These are phyloP conservation scores for Limnephilus rhombicus DNA, from an alignment of 2,888 invertebrate genomes.

Conservation along the genomic window DNA sequence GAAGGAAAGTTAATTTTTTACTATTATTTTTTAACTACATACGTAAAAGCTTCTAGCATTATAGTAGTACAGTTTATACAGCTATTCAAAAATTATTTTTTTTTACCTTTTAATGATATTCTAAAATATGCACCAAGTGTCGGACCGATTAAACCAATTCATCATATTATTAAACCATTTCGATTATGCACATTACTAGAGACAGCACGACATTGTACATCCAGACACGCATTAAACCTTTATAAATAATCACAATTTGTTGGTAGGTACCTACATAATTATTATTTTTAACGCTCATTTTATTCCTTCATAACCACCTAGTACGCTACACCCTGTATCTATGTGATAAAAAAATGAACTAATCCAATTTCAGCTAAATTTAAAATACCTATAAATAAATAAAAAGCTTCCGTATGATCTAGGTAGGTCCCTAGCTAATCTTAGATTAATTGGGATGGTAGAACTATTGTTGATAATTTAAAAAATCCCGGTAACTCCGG, in stretches of 20 bases:
- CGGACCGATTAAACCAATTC: no score
- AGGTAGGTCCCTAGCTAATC: background rate
- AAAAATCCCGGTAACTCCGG: background rate
- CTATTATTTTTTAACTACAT: no score
- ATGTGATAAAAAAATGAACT: background rate
- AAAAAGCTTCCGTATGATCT: background rate
- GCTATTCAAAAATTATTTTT: no score
- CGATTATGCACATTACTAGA: background rate
- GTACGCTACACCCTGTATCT: background rate
- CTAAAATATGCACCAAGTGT: background rate
- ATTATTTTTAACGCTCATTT: background rate
- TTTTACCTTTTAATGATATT: background rate
- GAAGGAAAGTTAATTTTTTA: no score
- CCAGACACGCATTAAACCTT: background rate
- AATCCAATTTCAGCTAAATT: background rate
- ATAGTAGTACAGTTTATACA: no score
- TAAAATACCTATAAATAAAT: background rate
- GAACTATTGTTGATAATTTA: background rate
- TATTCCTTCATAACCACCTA: background rate
- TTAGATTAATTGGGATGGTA: background rate
- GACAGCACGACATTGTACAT: background rate
- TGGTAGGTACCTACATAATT: background rate
- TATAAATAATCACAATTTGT: no score
- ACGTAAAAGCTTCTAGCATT: no score
- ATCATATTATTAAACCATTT: background rate